Conservation (phyloP, 2,797 vertebrate genomes). For the Macroramphosus scolopax region DNA sequence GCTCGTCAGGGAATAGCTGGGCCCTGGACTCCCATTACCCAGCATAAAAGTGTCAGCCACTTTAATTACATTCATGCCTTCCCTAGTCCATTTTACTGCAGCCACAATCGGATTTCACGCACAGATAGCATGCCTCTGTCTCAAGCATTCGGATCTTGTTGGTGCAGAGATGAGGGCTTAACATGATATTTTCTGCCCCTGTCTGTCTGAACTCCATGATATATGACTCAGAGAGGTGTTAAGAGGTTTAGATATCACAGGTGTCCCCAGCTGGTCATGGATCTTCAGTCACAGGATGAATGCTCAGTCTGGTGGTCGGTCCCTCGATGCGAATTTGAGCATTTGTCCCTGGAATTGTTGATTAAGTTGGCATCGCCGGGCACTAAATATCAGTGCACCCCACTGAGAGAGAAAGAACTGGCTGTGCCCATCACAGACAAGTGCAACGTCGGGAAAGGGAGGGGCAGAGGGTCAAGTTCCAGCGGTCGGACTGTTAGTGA, state of each 20-base stretch:
- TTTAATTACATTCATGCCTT: conserved; percentile 82
- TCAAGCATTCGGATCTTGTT: conserved; percentile 49
- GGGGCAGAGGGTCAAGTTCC: conserved; percentile 58
- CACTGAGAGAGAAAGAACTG: conserved; percentile 43
- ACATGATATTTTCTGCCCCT: conserved; percentile 12
- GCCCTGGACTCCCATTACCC: conserved; percentile 84
- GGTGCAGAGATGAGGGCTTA: conserved; percentile 30
- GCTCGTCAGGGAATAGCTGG: conserved; percentile 84
- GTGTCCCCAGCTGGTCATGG: conserved; percentile 53
- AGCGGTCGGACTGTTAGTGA: conserved; percentile 71
- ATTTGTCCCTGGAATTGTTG: conserved; percentile 58
- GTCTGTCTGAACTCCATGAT: conserved; percentile 39
- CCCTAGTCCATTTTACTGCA: conserved; percentile 75
- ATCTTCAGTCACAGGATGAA: conserved; percentile 42
- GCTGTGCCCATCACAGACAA: conserved; percentile 35
- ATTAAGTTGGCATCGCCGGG: conserved; percentile 68
- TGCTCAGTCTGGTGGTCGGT: conserved; percentile 28
- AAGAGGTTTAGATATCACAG: conserved; percentile 41
- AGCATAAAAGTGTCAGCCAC: conserved; percentile 82
- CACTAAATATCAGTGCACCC: conserved; percentile 78
- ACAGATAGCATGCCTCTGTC: conserved; percentile 65
- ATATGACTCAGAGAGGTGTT: conserved; percentile 39
- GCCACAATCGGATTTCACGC: conserved; percentile 73
- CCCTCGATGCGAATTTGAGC: conserved; percentile 57
- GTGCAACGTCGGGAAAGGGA: conserved; percentile 21